These are phyloP conservation scores for Labrus mixtus DNA, from an alignment of 2,113 vertebrate species.

Conservation along the genomic window DNA sequence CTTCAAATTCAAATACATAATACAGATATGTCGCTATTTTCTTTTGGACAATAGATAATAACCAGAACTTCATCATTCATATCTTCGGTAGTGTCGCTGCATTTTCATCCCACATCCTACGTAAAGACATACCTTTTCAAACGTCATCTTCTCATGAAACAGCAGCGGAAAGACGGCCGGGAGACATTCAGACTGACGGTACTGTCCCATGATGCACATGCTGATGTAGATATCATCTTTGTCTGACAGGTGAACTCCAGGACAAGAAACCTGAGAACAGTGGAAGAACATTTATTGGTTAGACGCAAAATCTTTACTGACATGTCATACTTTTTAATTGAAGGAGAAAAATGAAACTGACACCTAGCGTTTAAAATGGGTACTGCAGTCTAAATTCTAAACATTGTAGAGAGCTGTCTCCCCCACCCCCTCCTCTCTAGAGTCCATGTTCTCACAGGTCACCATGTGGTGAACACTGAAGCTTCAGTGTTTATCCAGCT, in stretches of 20 bases:
- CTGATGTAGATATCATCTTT: slow-evolving; percentile 85
- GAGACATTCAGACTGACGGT: slow-evolving; percentile 77
- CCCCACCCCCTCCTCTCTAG: no score
- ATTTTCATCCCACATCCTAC: background rate
- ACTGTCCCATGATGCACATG: slow-evolving; percentile 82
- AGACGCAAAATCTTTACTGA: no score
- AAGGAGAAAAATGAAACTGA: no score
- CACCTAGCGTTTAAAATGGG: no score
- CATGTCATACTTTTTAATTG: no score
- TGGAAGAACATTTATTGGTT: background rate
- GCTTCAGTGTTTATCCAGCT: no score
- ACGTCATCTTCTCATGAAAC: slow-evolving; percentile 83
- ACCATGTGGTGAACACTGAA: no score
- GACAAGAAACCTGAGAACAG: slow-evolving; percentile 80
- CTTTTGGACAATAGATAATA: background rate
- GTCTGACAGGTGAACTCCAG: slow-evolving; percentile 81
- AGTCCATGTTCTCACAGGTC: no score
- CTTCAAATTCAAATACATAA: no score
- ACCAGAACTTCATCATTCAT: background rate
- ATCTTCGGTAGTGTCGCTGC: background rate
- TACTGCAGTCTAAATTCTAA: no score
- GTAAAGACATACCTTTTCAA: slow-evolving; percentile 84
- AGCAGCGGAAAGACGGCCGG: slow-evolving; percentile 82
- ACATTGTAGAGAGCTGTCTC: no score
- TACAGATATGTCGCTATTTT: background rate